phyloP scores from a whole-genome alignment of 1,140 invertebrate species.

The Steinernema feltiae region DNA sequence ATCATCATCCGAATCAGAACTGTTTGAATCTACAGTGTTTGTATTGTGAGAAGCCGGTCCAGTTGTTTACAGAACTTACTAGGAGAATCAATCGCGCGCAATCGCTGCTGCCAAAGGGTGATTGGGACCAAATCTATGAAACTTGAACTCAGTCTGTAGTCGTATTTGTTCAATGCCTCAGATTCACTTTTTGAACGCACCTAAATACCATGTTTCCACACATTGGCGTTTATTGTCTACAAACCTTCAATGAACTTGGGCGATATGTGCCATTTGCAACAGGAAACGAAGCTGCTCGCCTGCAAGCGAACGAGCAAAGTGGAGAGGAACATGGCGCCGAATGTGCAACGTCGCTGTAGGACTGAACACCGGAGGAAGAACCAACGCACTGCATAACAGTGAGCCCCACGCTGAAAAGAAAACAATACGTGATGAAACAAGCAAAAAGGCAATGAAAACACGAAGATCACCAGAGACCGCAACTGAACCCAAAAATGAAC shows the following conservation, averaged over 20 bases:
- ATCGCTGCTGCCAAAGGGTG: conserved; percentile 1
- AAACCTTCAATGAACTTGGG: neutral
- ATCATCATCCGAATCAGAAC: conserved; percentile 19
- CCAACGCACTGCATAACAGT: neutral
- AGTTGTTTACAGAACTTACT: neutral
- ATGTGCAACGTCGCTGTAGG: neutral
- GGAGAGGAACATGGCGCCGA: neutral
- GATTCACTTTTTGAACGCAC: conserved; percentile 38
- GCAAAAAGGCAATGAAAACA: neutral
- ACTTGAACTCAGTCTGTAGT: conserved; percentile 19
- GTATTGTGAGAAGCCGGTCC: conserved; percentile 9
- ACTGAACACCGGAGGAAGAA: neutral
- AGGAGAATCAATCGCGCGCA: neutral
- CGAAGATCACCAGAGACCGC: neutral
- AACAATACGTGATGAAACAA: neutral
- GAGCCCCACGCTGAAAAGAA: neutral
- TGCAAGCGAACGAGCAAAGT: neutral
- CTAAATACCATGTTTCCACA: conserved; percentile 19
- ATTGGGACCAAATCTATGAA: neutral
- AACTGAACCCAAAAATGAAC: neutral
- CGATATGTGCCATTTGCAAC: conserved; percentile 1
- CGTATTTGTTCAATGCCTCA: conserved; percentile 26
- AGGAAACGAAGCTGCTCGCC: conserved; percentile 15
- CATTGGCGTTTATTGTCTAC: neutral
- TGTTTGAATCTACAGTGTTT: neutral